Conservation (phyloP, 2,113 vertebrate species). For the Micronisus gabar region DNA sequence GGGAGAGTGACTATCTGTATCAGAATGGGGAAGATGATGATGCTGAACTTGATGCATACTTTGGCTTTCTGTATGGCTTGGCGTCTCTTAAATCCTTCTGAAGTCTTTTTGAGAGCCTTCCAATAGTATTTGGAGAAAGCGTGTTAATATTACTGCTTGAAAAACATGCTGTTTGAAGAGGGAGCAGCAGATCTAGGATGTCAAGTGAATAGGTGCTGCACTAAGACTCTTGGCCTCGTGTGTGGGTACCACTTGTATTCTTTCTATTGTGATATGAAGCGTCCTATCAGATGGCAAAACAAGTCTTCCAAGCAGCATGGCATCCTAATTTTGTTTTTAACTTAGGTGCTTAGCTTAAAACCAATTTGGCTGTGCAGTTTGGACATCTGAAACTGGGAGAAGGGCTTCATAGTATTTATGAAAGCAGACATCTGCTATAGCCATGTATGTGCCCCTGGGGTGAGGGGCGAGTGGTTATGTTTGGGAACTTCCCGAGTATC, state of each 20-base stretch:
- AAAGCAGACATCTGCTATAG: background rate
- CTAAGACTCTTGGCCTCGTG: background rate
- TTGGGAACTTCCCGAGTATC: background rate
- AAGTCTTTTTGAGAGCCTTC: background rate
- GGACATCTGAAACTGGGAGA: background rate
- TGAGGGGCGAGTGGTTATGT: background rate
- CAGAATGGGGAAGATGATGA: background rate
- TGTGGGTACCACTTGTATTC: background rate
- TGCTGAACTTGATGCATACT: background rate
- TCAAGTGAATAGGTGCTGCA: fast-evolving
- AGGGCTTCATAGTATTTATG: background rate
- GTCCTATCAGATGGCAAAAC: background rate
- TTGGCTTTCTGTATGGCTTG: background rate
- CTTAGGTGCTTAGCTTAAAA: background rate
- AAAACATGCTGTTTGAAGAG: background rate
- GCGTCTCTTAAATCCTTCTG: background rate
- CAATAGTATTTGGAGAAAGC: background rate
- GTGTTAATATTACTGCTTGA: background rate
- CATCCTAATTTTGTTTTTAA: background rate
- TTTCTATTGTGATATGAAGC: fast-evolving
- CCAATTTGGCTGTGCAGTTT: background rate
- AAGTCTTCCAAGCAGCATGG: background rate
- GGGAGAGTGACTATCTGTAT: fast-evolving
- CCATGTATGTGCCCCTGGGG: background rate
- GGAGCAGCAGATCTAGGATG: background rate